A percentile compares a stretch with the other conserved stretches of the same genome.
Conservation (phyloP, 2,888 invertebrate species). For the Onthophagus sagittarius region DNA sequence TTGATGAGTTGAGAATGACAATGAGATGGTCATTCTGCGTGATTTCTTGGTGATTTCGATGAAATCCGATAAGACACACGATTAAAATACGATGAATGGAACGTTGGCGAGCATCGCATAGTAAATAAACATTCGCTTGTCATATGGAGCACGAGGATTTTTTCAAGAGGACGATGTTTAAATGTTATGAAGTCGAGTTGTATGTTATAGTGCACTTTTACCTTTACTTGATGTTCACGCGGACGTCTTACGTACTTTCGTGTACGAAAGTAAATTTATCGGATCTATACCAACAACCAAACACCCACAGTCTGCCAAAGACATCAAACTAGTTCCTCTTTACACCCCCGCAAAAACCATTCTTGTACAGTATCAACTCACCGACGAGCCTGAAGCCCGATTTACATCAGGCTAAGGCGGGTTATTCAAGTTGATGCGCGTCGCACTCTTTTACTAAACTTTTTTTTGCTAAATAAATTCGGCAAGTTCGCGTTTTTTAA, state of each 20-base stretch:
- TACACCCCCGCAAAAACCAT: slow-evolving; percentile 27
- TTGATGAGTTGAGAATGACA: too few relatives aligned
- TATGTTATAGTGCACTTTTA: slow-evolving; percentile 17
- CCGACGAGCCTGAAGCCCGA: slow-evolving; percentile 18
- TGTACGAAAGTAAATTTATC: slow-evolving; percentile 29
- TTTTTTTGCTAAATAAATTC: neutral
- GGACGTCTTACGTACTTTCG: neutral
- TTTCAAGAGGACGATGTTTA: neutral
- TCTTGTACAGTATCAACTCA: slow-evolving; percentile 18
- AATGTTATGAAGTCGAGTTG: slow-evolving; percentile 5
- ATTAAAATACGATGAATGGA: slow-evolving; percentile 45
- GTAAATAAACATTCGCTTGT: slow-evolving; percentile 48
- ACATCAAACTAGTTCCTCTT: slow-evolving; percentile 36
- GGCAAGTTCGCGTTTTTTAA: neutral
- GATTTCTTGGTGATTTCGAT: neutral
- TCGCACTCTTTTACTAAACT: neutral
- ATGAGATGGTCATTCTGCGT: neutral
- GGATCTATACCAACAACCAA: slow-evolving; percentile 37
- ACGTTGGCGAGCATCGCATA: slow-evolving; percentile 32
- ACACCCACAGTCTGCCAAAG: slow-evolving; percentile 44
- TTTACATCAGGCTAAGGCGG: slow-evolving; percentile 17
- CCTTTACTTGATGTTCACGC: neutral
- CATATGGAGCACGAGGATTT: slow-evolving; percentile 33
- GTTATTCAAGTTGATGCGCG: neutral
- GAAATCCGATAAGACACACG: slow-evolving; percentile 25